Conservation (phyloP, 30 jellyfish, hydroid and myxozoan genomes). For the Pseudorhiza aurosa region DNA sequence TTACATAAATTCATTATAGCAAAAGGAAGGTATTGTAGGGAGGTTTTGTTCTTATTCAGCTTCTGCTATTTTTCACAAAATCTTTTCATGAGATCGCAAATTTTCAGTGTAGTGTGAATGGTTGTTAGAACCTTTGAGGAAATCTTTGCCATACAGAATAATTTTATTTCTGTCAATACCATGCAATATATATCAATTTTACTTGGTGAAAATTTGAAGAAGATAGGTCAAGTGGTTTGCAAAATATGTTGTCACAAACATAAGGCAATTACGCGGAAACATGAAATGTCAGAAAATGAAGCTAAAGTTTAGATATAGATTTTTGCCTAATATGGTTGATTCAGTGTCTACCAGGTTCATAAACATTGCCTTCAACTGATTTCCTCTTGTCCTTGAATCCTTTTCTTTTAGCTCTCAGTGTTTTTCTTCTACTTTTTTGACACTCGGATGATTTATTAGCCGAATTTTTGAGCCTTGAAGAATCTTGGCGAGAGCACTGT, state of each 20-base stretch:
- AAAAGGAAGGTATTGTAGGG: background rate
- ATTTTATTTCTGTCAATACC: background rate
- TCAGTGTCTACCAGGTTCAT: constrained; percentile 16
- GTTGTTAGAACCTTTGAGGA: background rate
- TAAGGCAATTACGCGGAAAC: background rate
- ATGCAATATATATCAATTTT: background rate
- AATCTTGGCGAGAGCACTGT: background rate
- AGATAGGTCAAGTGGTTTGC: background rate
- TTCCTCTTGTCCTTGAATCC: background rate
- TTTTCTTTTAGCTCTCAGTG: background rate
- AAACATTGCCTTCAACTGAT: background rate
- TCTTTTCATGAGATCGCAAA: background rate
- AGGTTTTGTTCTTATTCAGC: background rate
- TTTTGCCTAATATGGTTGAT: background rate
- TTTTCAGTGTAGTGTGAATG: background rate
- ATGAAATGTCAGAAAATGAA: background rate
- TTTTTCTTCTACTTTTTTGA: background rate
- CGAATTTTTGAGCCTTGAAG: background rate
- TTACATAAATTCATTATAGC: background rate
- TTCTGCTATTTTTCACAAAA: background rate
- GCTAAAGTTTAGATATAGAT: background rate
- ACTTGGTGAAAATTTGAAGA: background rate
- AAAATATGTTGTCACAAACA: background rate
- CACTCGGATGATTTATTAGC: background rate
- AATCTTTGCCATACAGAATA: background rate